A percentile compares a stretch with the other conserved stretches of the same genome.
Conservation (phyloP, 2,888 invertebrate species). For the Epistrophe grossulariae region DNA sequence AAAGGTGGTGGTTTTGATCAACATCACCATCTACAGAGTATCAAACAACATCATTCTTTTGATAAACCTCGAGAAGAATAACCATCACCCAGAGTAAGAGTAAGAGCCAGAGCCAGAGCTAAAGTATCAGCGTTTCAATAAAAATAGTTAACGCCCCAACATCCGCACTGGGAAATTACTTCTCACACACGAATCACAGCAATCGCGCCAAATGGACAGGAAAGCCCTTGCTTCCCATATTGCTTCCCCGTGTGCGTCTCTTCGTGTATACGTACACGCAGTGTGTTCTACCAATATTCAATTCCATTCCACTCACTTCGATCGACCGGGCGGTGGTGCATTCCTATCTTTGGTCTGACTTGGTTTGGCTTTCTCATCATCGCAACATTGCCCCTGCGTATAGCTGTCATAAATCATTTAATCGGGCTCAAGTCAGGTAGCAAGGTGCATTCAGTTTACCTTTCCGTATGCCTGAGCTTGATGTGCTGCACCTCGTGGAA, state of each 20-base stretch:
- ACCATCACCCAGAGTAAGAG: neutral
- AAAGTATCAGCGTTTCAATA: slow-evolving; percentile 63
- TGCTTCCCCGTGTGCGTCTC: neutral
- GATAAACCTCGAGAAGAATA: slow-evolving; percentile 18
- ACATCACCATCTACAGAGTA: slow-evolving; percentile 44
- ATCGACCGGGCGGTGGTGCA: slow-evolving; percentile 27
- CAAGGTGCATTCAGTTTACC: slow-evolving; percentile 74
- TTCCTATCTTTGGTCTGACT: slow-evolving; percentile 27
- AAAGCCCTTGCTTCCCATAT: slow-evolving; percentile 51
- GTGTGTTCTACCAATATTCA: slow-evolving; percentile 26
- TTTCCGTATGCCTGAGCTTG: slow-evolving; percentile 39
- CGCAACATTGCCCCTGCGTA: slow-evolving; percentile 63
- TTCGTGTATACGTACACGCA: neutral
- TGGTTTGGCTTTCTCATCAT: slow-evolving; percentile 65
- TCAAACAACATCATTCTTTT: slow-evolving; percentile 33
- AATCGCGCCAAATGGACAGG: slow-evolving; percentile 72
- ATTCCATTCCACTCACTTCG: slow-evolving; percentile 17
- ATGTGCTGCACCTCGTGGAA: slow-evolving; percentile 14
- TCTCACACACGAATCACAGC: slow-evolving; percentile 71
- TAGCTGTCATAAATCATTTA: slow-evolving; percentile 76
- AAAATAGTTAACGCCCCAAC: slow-evolving; percentile 75
- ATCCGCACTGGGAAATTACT: slow-evolving; percentile 75
- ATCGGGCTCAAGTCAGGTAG: slow-evolving; percentile 72
- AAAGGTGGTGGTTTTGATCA: slow-evolving; percentile 45
- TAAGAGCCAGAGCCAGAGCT: neutral